Evolutionary conservation across 2,113 vertebrate genomes (phyloP), one percentile per base, ranked within the genome.

Genomic region (Clinocottus analis): DNA sequence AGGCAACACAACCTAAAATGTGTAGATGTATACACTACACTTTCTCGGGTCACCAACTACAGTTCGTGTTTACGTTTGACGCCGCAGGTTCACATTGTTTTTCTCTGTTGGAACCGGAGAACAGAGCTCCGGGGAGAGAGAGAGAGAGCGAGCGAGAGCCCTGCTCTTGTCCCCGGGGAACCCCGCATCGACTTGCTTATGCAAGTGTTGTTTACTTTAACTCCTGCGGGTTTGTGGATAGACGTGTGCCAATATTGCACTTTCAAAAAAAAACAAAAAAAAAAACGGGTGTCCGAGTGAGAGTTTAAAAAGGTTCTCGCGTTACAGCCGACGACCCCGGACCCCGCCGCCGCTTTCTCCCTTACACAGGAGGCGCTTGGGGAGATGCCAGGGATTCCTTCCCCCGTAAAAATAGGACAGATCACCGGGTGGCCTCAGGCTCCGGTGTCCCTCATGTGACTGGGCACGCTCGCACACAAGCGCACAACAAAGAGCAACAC

Each of bases 371-470:
- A 85, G 82, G 82, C 27, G 43, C 84, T 61, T 58, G 66, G 74
- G 80, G 72, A 62, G 75, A 85, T 88, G 87, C 87, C 88, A 85
- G 79, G 55, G 83, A 90, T 93, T 86, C 90, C 82, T 84, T n/a
- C n/a, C 71, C 49, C 45, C 19, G 41, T 90, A 93, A 92, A 95
- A 94, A 95, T 95, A 95, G 92, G 87, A 80, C 71, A 62, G 85
- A 87, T 92, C 89, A 87, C 66, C 35, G 85, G 84, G 82, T 78
- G 65, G 75, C 85, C 86, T 73, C 19, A 41, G 82, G 89, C 87
- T 93, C 84, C 66, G 77, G 88, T 92, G 87, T 88, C 91, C 66
- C 76, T 74, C 86, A 88, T 89, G 82, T 89, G 90, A 94, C 77
- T 75, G 61, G 56, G 53, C 39, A 61, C 21, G 67, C 31, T 80